Percentiles rank a stretch among this genome's conserved stretches.
These are phyloP conservation scores for Hapalemur alaotrensis DNA, from an alignment of 2,797 vertebrate genomes.

Conservation along the genomic window DNA sequence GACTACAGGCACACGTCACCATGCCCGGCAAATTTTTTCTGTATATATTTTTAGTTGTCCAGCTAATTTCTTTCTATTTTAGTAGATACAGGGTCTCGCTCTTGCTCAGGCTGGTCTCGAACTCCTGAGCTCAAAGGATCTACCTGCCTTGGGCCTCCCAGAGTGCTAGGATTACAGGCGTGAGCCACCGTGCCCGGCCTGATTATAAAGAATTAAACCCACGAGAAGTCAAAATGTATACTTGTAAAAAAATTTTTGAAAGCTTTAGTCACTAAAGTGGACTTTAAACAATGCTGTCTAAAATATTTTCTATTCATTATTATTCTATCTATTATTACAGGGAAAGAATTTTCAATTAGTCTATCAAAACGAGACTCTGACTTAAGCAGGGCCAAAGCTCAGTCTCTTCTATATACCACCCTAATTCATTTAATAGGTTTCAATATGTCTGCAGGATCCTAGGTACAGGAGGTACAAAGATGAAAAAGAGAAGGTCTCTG, in stretches of 20 bases:
- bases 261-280: conserved; percentile 34
- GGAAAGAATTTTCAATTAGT: not conserved
- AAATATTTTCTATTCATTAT: conserved; percentile 27
- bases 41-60: too few species aligned
- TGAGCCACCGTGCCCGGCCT: too few species aligned
- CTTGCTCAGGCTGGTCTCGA: too few species aligned
- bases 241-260: not conserved
- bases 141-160: too few species aligned
- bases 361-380: not conserved
- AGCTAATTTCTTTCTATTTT: too few species aligned
- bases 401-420: not conserved
- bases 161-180: too few species aligned
- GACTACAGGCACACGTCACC: too few species aligned
- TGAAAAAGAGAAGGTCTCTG: not conserved
- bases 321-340: not conserved
- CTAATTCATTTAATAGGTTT: not conserved
- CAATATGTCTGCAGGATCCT: not conserved
- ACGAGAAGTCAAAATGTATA: conserved; percentile 1
- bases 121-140: too few species aligned
- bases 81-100: too few species aligned
- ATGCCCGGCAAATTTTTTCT: too few species aligned
- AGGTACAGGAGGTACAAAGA: not conserved
- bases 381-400: not conserved
- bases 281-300: not conserved
- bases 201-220: conserved; percentile 31